phyloP scores from a whole-genome alignment of 2,797 vertebrate species.

The Pyrrhura leucotis region DNA sequence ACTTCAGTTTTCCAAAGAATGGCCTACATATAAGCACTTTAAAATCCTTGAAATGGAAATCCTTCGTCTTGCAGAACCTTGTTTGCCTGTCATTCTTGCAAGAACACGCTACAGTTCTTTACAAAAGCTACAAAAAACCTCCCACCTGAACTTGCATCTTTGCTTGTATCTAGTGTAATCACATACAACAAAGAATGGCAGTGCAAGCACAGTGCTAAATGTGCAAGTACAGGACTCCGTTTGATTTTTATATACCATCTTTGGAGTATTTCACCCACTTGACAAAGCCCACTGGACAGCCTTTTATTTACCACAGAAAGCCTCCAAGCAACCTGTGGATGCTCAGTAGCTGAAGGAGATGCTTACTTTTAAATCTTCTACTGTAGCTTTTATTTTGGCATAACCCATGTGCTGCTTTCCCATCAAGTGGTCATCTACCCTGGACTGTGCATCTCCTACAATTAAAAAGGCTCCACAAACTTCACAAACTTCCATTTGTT shows the following conservation, averaged over 20 bases:
- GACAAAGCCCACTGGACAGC: background rate
- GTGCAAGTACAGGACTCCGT: background rate
- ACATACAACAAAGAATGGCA: background rate
- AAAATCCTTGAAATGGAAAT: background rate
- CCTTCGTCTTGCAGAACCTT: background rate
- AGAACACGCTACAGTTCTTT: background rate
- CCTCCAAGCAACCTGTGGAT: background rate
- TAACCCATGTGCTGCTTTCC: conserved; percentile 99
- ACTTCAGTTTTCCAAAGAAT: background rate
- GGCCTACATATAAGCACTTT: background rate
- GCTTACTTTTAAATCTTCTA: conserved; percentile 96
- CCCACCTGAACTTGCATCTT: background rate
- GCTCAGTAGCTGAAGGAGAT: background rate
- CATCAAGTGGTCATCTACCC: conserved; percentile 98
- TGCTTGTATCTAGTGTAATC: background rate
- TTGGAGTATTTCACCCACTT: background rate
- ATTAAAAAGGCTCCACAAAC: conserved; percentile 99
- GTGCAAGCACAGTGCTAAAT: background rate
- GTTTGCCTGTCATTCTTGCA: background rate
- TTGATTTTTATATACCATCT: background rate
- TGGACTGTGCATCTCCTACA: conserved; percentile 96
- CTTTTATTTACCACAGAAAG: background rate
- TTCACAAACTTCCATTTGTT: conserved; percentile 99
- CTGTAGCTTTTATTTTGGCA: conserved; percentile 99
- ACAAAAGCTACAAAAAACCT: background rate